Evolutionary conservation across 1,140 invertebrate species (phyloP).

Genomic region (Eufriesea mexicana): DNA sequence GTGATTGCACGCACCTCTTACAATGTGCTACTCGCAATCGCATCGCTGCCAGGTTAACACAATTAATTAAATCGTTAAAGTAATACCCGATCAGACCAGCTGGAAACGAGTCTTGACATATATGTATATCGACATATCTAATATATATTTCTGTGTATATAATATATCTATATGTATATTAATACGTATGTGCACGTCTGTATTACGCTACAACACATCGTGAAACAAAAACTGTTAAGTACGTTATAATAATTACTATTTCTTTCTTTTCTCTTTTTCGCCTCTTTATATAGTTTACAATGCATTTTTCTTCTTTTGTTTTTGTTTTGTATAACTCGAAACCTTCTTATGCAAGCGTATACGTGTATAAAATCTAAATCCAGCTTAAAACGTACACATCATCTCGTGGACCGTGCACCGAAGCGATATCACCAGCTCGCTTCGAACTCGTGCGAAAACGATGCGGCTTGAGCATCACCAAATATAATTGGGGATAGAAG

Average conservation of each 20-base stretch:
- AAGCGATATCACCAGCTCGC: conserved; percentile 51
- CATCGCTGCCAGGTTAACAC: conserved; percentile 63
- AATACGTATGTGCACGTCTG: conserved; percentile 50
- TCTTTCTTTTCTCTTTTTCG: conserved; percentile 25
- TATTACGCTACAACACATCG: conserved; percentile 65
- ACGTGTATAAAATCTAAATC: conserved; percentile 63
- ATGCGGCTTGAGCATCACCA: conserved; percentile 31
- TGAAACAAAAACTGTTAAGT: conserved; percentile 69
- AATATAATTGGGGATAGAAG: conserved; percentile 17
- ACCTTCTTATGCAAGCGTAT: conserved; percentile 51
- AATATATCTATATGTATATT: conserved; percentile 60
- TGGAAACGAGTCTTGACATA: conserved; percentile 78
- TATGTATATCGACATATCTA: conserved; percentile 60
- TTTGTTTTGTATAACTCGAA: conserved; percentile 38
- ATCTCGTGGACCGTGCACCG: conserved; percentile 44
- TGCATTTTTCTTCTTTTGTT: conserved; percentile 28
- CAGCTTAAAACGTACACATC: conserved; percentile 55
- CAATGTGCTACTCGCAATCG: conserved; percentile 50
- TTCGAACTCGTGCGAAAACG: conserved; percentile 31
- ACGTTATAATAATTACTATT: conserved; percentile 67
- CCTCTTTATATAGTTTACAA: conserved; percentile 55
- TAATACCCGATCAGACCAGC: conserved; percentile 79
- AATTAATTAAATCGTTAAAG: conserved; percentile 64
- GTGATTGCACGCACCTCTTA: conserved; percentile 45
- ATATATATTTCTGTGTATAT: conserved; percentile 61